These are phyloP conservation scores for Baronia brevicornis DNA, from an alignment of 2,888 invertebrate genomes.

Conservation along the genomic window DNA sequence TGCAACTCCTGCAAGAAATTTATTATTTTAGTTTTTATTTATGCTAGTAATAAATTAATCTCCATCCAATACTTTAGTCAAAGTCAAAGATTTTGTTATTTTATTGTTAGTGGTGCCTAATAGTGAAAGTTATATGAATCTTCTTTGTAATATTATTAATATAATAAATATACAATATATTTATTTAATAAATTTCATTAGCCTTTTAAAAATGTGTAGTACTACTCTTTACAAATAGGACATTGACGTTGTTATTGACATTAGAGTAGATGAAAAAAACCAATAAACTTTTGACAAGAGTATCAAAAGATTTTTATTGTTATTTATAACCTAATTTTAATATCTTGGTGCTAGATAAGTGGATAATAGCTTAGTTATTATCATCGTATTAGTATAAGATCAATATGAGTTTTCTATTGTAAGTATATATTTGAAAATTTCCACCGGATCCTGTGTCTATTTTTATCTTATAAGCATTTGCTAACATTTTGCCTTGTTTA, in stretches of 20 bases:
- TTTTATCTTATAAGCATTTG: conserved; percentile 47
- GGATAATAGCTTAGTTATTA: conserved; percentile 28
- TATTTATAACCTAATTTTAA: conserved; percentile 41
- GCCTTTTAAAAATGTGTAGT: too few relatives aligned
- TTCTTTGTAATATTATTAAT: too few relatives aligned
- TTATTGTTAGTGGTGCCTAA: too few relatives aligned
- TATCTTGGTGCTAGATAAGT: conserved; percentile 46
- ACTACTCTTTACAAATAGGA: neutral
- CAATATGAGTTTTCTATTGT: conserved; percentile 80
- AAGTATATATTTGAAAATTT: conserved; percentile 45
- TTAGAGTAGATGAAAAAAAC: conserved; percentile 20
- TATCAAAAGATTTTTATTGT: conserved; percentile 25
- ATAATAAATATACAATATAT: too few relatives aligned
- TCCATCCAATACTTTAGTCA: too few relatives aligned
- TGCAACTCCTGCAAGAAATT: too few relatives aligned
- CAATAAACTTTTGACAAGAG: conserved; percentile 34
- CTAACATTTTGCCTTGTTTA: conserved; percentile 55
- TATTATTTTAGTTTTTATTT: too few relatives aligned
- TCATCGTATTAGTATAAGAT: conserved; percentile 24
- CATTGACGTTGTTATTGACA: conserved; percentile 3
- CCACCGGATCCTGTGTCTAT: conserved; percentile 38
- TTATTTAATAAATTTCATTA: too few relatives aligned
- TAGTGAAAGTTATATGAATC: too few relatives aligned
- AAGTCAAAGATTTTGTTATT: too few relatives aligned
- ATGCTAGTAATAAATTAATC: too few relatives aligned